Evolutionary conservation across 2,113 vertebrate species (phyloP).

Genomic region (Chauna torquata): DNA sequence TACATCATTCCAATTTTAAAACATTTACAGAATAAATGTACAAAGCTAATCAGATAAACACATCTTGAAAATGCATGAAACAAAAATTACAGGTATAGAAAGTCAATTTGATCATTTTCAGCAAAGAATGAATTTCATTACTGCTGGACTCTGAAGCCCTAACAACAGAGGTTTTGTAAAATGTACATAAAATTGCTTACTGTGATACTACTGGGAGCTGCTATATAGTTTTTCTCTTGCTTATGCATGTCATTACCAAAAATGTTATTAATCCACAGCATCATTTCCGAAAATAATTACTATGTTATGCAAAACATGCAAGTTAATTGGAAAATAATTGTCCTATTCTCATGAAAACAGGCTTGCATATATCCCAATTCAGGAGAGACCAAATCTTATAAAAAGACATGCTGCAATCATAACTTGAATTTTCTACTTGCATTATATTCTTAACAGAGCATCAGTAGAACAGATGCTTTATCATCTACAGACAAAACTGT

Average conservation of each 20-base stretch:
- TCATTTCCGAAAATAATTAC: slow-evolving; percentile 64
- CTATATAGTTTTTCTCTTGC: not conserved
- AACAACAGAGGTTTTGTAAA: not conserved
- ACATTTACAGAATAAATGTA: not conserved
- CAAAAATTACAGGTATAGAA: not conserved
- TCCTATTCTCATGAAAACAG: slow-evolving; percentile 29
- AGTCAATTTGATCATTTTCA: not conserved
- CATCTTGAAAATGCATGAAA: not conserved
- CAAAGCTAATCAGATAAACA: not conserved
- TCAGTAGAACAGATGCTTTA: slow-evolving; percentile 65
- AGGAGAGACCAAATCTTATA: slow-evolving; percentile 68
- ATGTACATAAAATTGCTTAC: not conserved
- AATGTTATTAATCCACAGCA: slow-evolving; percentile 38
- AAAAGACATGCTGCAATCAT: slow-evolving; percentile 58
- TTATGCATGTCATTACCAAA: slow-evolving; percentile 20
- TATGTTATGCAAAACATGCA: slow-evolving; percentile 37
- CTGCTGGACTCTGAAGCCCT: not conserved
- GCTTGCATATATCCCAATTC: not conserved
- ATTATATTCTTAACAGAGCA: slow-evolving; percentile 66
- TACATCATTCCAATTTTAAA: not conserved
- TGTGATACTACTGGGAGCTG: not conserved
- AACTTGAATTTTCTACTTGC: slow-evolving; percentile 73
- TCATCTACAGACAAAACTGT: slow-evolving; percentile 39
- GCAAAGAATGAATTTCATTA: not conserved
- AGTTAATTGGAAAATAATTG: slow-evolving; percentile 59